Conservation (phyloP, 2,888 invertebrate genomes). For the Sphaerophoria rueppellii region DNA sequence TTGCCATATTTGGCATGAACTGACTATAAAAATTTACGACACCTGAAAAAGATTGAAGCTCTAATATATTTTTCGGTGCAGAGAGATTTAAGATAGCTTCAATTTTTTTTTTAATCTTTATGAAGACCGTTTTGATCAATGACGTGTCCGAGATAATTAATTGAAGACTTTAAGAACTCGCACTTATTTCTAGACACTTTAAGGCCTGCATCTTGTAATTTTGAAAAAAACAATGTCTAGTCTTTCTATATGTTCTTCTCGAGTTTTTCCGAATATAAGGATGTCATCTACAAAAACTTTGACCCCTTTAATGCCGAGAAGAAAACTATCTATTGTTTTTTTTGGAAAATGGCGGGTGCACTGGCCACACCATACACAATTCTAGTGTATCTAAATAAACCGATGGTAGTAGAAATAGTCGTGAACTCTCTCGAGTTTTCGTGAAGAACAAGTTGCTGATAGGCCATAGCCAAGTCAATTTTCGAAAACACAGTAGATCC, state of each 20-base stretch:
- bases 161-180: constrained; percentile 60
- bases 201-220: not conserved
- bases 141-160: constrained; percentile 71
- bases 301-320: constrained; percentile 43
- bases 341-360: constrained; percentile 74
- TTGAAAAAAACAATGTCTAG: not conserved
- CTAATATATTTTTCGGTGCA: constrained; percentile 20
- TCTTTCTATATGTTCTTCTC: not conserved
- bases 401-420: constrained; percentile 75
- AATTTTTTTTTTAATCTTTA: not conserved
- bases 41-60: constrained; percentile 76
- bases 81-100: not conserved
- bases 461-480: constrained; percentile 78
- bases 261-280: constrained; percentile 73
- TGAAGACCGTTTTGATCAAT: constrained; percentile 28
- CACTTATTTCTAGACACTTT: constrained; percentile 70
- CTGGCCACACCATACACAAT: constrained; percentile 78
- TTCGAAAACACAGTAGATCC: constrained; percentile 77
- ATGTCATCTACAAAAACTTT: constrained; percentile 74
- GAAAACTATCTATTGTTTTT: constrained; percentile 75
- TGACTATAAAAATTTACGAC: constrained; percentile 78
- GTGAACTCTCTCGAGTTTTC: constrained; percentile 74
- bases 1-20: not conserved
- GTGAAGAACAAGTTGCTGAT: constrained; percentile 73
- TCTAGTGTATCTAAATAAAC: constrained; percentile 16